Evolutionary conservation across 1,140 invertebrate species (phyloP), one percentile per base, ranked within the genome.

Genomic region (Drosophila albomicans): DNA sequence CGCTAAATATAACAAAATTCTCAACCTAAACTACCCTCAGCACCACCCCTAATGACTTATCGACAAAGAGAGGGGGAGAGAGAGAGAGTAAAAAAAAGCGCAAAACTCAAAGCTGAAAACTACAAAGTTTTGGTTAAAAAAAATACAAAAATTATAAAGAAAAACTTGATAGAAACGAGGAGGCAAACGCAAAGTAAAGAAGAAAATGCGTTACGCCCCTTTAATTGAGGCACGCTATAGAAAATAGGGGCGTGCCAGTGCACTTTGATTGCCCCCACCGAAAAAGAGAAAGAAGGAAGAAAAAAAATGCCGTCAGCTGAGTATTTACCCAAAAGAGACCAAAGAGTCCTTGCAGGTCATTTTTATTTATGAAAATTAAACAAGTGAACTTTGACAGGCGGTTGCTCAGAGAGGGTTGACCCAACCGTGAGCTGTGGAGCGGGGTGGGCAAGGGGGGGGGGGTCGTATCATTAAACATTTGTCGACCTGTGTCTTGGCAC

Each of bases 361-460:
- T 86, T 86, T 87, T 87, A 88, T 87, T 87, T 87, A 87, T 88
- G 69, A 88, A 88, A 87, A 88, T 87, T 82, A 87, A 87, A 87
- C 84, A 87, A 87, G 84, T 87, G 82, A 87, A 87, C 82, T 87
- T 87, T 87, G 82, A 87, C 82, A 88, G 80, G 65, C 85, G 80
- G 84, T 79, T 73, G 76, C 82, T 66, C 82, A 71, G 54, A 8
- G 28, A 68, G 82, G 74, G 70, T 62, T 82, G 82, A 84, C 79
- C 82, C 41, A 51, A 35, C 8, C 35, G n/a, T 5, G 38, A 35
- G 7, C 5, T 30, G n/a, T 38, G 35, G 45, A 6, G 15, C 0
- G 25, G 54, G 79, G 79, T 56, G n/a, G n/a, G n/a, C n/a, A n/a
- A n/a, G n/a, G n/a, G 32, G 4, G 7, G 25, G 8, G 16, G 25